Conservation (phyloP, 2,888 invertebrate genomes). For the Lasius fuliginosus region DNA sequence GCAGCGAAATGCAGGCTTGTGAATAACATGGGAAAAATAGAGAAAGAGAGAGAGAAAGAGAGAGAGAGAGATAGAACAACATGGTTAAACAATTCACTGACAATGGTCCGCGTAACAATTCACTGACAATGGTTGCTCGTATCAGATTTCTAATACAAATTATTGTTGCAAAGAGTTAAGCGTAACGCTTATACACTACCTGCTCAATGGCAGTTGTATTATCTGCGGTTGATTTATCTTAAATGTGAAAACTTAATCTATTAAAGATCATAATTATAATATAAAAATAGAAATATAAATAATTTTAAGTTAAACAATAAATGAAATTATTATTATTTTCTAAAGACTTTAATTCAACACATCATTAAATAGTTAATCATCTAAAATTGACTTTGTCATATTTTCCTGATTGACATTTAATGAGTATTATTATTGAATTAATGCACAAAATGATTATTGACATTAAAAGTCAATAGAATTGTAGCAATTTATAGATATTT, state of each 20-base stretch:
- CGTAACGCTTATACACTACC: constrained; percentile 36
- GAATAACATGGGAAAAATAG: constrained; percentile 59
- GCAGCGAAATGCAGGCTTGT: constrained; percentile 67
- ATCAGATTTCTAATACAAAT: constrained; percentile 70
- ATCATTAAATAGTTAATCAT: constrained; percentile 26
- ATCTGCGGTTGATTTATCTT: constrained; percentile 3
- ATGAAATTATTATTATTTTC: background rate
- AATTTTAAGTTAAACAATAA: background rate
- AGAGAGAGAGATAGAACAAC: constrained; percentile 61
- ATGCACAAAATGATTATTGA: background rate
- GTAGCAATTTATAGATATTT: constrained; percentile 13
- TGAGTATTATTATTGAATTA: background rate
- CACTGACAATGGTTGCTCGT: constrained; percentile 62
- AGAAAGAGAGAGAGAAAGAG: background rate
- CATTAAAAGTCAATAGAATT: constrained; percentile 1
- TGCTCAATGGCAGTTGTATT: background rate
- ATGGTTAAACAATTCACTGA: constrained; percentile 74
- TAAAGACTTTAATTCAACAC: background rate
- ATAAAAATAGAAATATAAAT: background rate
- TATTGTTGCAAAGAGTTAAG: constrained; percentile 76
- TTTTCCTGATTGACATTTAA: constrained; percentile 11
- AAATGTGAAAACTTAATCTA: constrained; percentile 3
- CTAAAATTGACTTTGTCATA: background rate
- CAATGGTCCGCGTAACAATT: constrained; percentile 71
- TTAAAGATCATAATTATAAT: background rate